Base-by-base conservation (phyloP, 2,113 vertebrate species). In the Hippolais icterina region DNA sequence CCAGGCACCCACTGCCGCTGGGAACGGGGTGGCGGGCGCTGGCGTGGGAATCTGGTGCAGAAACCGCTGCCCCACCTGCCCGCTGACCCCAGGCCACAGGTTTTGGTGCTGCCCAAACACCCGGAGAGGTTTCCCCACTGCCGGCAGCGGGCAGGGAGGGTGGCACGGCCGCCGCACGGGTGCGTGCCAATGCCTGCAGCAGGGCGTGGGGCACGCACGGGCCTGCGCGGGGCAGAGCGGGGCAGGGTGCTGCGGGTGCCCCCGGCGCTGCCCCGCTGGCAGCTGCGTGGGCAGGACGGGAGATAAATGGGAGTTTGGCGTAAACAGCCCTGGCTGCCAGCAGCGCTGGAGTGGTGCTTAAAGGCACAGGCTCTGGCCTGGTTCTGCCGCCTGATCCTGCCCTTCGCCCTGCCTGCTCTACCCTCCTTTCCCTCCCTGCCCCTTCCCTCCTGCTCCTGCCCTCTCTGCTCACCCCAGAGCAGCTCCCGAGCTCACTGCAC, bases 271-370 rank as follows among this genome's bases (percentile, higher is more conserved):
- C 94, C 94, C 89, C 11, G 37, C 90, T 91, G 96, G 93, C 87
- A 94, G 92, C 42, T 84, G 92, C 56, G 87, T 94, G 90, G 93
- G 91, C 93, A 81, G 88, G 74, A 76, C 90, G 6, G 85, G 46
- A 95, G 93, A 78, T 61, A 89, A 90, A 96, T 80, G 91, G 72
- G 92, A 96, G 93, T 76, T 78, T 81, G 87, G 78, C 23, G 77
- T 97, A 94, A 93, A 94, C 95, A 95, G 92, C 60, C 59, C 69
- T 5, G 65, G 77, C 95, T 97, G 95, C 96, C 95, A 95, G 95
- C 77, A 86, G 80, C 9, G 3, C 37, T 80, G 76, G 89, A 88
- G 35, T 59, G 3, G 57, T 0, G 18, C 82, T 96, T 96, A 96
- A 96, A 96, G 96, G 96, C 93, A 1, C 94, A 94, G 94, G 76